phyloP scores from a whole-genome alignment of 2,888 invertebrate species.

The Drosophila kuntzei region DNA sequence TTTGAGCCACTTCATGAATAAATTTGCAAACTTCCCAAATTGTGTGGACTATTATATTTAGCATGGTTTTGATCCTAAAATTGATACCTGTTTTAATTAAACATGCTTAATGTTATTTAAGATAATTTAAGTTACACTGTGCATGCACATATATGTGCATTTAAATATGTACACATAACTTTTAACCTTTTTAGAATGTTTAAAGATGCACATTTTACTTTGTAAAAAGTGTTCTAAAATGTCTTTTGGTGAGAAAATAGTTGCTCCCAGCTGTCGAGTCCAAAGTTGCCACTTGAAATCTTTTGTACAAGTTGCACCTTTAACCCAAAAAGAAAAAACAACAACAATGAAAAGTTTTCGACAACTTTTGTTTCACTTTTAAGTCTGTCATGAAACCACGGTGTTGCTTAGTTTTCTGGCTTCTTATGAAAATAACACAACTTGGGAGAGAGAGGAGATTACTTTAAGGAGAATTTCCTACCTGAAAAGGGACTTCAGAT shows the following conservation, averaged over 20 bases:
- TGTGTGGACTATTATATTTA: not conserved
- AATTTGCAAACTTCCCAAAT: not conserved
- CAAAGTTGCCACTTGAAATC: slow-evolving; percentile 31
- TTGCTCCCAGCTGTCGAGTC: slow-evolving; percentile 5
- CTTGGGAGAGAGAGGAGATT: not conserved
- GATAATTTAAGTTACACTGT: not conserved
- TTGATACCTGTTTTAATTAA: not conserved
- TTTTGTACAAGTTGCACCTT: slow-evolving; percentile 24
- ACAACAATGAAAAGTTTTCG: slow-evolving; percentile 11
- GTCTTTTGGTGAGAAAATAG: not conserved
- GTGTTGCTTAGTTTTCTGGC: slow-evolving; percentile 1
- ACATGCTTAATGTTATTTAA: not conserved
- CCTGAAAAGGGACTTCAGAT: not conserved
- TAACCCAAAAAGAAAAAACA: not conserved
- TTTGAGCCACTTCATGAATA: not conserved
- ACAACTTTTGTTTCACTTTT: slow-evolving; percentile 13
- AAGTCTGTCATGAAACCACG: slow-evolving; percentile 2
- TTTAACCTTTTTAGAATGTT: not conserved
- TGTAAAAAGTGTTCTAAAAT: not conserved
- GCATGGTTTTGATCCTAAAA: not conserved
- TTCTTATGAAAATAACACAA: slow-evolving; percentile 9
- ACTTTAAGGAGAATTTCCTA: slow-evolving; percentile 15
- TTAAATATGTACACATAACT: too few species aligned
- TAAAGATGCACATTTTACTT: not conserved
- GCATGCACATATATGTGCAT: not conserved